Evolutionary conservation across 92 coral and sea anemone genomes (phyloP).

Genomic region (Desmophyllum pertusum): DNA sequence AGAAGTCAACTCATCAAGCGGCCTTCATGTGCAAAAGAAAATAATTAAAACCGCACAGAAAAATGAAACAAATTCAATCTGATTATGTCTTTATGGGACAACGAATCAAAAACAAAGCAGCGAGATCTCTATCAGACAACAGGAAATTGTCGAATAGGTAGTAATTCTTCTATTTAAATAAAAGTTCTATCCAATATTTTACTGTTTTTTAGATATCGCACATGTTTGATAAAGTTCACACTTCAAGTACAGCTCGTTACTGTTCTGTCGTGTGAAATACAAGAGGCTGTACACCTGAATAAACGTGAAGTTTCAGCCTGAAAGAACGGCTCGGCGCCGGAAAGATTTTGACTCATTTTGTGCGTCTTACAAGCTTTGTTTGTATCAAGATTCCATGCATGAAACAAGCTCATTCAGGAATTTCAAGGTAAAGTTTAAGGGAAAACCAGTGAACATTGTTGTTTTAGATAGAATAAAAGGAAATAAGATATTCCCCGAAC

Average conservation of each 20-base stretch:
- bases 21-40: not conserved
- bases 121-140: not conserved
- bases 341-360: not conserved
- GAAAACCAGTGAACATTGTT: not conserved
- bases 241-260: not conserved
- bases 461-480: not conserved
- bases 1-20: not conserved
- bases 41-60: not conserved
- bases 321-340: not conserved
- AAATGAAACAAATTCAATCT: not conserved
- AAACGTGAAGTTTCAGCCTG: not conserved
- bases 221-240: conserved; percentile 10
- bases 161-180: not conserved
- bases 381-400: not conserved
- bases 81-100: not conserved
- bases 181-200: not conserved
- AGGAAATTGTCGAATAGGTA: not conserved
- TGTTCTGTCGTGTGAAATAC: conserved; percentile 3
- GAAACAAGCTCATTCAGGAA: not conserved
- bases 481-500: not conserved
- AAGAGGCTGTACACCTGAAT: conserved; percentile 1
- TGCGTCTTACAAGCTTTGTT: not conserved
- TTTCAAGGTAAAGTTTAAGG: not conserved
- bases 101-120: not conserved
- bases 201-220: not conserved